Base-by-base conservation (phyloP, 2,113 vertebrate genomes). In the Paraplagusia blochii region DNA sequence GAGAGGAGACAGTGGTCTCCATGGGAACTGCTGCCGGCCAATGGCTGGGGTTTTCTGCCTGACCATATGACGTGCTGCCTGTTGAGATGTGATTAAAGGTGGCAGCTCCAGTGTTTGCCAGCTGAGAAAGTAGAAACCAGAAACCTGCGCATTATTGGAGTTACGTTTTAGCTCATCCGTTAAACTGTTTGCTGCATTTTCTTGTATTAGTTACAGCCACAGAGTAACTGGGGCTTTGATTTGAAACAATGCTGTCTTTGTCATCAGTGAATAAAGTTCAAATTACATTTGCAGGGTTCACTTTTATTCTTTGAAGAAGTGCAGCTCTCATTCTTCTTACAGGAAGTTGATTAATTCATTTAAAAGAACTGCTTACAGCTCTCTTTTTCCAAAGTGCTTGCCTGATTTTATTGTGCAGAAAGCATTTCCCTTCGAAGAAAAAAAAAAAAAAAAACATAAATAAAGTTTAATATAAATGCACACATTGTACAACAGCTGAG, bases 11-110 rank as follows among this genome's bases (percentile, higher is more conserved):
- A 51, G 68, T 33, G 16, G 87, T 91, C 85, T 74, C 89, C 88
- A 91, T 92, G 88, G 90, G 87, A 90, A 91, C 90, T 82, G 80
- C 35, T 46, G 62, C 47, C 36, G 67, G 66, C 85, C 86, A 88
- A 88, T 77, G 74, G 72, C 9, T 59, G 56, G 57, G 70, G 63
- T 72, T 71, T 77, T 68, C 61, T 71, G 61, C 66, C 53, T 67
- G 62, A 68, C 72, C 72, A 60, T 77, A 63, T 87, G 82, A 89
- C 54, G 34, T 39, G 64, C 57, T 72, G 83, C 79, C 58, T 79
- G 72, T 76, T 76, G 80, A 89, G 86, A 89, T 62, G 65, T 61
- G 73, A 88, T 81, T 88, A 69, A 77, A 81, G 74, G 79, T 82
- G 85, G 69, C 85, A 87, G 83, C 63, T 9, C 42, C 79, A 82